Evolutionary conservation across 1,140 invertebrate species (phyloP).

Genomic region (Drosophila willistoni): DNA sequence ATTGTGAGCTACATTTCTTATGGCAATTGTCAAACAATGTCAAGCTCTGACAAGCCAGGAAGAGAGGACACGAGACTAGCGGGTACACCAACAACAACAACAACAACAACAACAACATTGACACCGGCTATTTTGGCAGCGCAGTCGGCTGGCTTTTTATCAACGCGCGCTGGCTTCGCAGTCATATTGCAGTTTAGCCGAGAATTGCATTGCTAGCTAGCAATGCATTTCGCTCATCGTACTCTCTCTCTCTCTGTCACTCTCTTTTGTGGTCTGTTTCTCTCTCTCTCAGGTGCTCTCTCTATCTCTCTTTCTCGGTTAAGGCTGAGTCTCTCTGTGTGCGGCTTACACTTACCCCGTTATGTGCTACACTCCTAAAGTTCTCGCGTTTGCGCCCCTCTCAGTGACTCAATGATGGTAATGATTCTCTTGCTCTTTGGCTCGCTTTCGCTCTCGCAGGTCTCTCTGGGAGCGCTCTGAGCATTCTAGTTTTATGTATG

Average conservation of each 20-base stretch:
- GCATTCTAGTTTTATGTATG: conserved; percentile 70
- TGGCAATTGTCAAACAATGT: conserved; percentile 65
- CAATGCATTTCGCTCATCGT: conserved; percentile 24
- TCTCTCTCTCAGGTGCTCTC: neutral
- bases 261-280: conserved; percentile 11
- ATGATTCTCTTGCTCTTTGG: conserved; percentile 26
- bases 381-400: conserved; percentile 72
- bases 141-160: conserved; percentile 73
- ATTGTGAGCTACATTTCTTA: conserved; percentile 60
- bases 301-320: neutral
- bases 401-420: conserved; percentile 59
- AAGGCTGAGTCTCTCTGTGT: conserved; percentile 10
- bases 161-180: conserved; percentile 73
- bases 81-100: conserved; percentile 6
- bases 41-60: conserved; percentile 35
- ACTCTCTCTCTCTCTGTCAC: conserved; percentile 26
- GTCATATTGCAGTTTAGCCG: conserved; percentile 21
- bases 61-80: conserved; percentile 22
- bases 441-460: conserved; percentile 4
- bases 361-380: conserved; percentile 65
- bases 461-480: conserved; percentile 44
- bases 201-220: conserved; percentile 49
- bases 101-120: conserved; percentile 18
- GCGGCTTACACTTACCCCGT: conserved; percentile 61
- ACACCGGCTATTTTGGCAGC: conserved; percentile 73